phyloP scores from a whole-genome alignment of 1,140 invertebrate genomes.

The Caerostris extrusa region DNA sequence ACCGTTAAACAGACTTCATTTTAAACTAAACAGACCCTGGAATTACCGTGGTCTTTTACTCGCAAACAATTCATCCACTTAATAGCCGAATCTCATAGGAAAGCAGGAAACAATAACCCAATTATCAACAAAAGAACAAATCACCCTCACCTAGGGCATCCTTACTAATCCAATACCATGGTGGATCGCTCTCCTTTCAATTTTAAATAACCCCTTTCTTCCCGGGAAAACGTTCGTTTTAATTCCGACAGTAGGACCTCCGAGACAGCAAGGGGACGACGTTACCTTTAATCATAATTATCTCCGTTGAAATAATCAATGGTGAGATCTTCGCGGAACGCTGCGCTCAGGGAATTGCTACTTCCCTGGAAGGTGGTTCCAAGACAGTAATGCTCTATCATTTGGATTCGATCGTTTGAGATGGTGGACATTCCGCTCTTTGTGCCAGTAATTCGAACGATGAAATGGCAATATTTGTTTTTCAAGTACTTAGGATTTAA shows the following conservation, averaged over 20 bases:
- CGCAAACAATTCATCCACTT: neutral
- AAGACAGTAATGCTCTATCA: neutral
- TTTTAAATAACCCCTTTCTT: neutral
- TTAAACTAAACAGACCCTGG: no score
- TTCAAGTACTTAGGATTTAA: no score
- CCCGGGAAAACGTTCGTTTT: neutral
- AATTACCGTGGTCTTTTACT: no score
- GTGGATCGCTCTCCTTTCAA: neutral
- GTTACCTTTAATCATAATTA: conserved; percentile 68
- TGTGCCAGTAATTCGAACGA: neutral
- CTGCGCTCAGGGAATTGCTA: neutral
- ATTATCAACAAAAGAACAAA: conserved; percentile 33
- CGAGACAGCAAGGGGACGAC: neutral
- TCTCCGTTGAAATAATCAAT: conserved; percentile 63
- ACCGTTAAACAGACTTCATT: no score
- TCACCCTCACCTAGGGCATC: neutral
- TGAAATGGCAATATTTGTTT: no score
- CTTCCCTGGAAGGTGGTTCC: neutral
- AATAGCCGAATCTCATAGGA: neutral
- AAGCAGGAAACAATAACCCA: neutral
- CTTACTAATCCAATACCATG: neutral
- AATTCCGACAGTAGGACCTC: neutral
- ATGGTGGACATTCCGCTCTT: neutral
- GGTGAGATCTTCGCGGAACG: neutral
- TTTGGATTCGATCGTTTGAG: conserved; percentile 2